These are phyloP conservation scores for Microplitis deprimator DNA, from an alignment of 2,888 invertebrate species.

Conservation along the genomic window DNA sequence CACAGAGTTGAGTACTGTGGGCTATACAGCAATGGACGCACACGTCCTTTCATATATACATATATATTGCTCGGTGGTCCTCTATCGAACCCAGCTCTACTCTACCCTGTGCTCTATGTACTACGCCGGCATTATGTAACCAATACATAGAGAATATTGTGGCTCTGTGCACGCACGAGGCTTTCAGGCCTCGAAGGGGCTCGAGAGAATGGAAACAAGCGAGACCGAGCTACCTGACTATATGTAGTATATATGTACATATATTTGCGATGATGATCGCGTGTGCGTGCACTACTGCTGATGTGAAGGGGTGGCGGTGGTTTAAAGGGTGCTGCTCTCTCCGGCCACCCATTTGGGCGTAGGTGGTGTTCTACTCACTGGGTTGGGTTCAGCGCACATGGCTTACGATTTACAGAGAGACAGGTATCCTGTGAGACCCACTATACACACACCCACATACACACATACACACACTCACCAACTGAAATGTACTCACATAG, in stretches of 20 bases:
- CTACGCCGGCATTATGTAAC: conserved; percentile 36
- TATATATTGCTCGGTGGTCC: background rate
- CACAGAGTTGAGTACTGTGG: conserved; percentile 39
- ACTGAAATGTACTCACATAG: conserved; percentile 32
- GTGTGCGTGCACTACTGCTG: conserved; percentile 47
- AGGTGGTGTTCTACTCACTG: conserved; percentile 38
- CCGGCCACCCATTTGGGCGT: conserved; percentile 33
- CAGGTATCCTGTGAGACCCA: conserved; percentile 60
- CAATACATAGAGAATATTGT: conserved; percentile 60
- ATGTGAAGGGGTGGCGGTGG: conserved; percentile 22
- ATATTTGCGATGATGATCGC: conserved; percentile 43
- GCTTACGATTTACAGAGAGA: conserved; percentile 59
- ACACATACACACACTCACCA: background rate
- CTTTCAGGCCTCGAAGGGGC: conserved; percentile 28
- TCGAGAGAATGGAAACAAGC: conserved; percentile 54
- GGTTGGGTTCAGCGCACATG: conserved; percentile 55
- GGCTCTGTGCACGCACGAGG: conserved; percentile 51
- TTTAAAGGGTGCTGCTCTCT: conserved; percentile 26
- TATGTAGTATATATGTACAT: background rate
- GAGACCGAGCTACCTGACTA: conserved; percentile 23
- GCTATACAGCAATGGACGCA: conserved; percentile 37
- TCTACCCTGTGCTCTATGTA: conserved; percentile 41
- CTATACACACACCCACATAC: background rate
- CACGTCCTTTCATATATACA: conserved; percentile 36
- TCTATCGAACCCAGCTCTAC: conserved; percentile 35